These are phyloP conservation scores for Cryptoleucopteryx plumbea DNA, from an alignment of 2,113 vertebrate genomes.

Conservation along the genomic window DNA sequence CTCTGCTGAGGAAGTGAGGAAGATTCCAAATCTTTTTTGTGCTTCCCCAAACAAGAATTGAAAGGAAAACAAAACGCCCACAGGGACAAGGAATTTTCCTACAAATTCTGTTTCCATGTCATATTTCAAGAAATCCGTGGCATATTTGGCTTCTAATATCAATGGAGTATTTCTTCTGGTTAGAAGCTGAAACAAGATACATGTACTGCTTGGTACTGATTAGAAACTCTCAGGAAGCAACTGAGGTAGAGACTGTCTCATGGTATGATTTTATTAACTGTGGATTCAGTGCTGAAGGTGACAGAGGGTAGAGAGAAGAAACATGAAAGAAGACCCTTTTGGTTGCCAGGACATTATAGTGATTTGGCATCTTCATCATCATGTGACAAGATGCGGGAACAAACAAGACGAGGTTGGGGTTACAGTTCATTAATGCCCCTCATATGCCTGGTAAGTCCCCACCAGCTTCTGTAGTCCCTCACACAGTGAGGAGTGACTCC, in stretches of 20 bases:
- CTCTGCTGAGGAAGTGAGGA: not conserved
- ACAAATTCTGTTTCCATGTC: not conserved
- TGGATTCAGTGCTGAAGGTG: not conserved
- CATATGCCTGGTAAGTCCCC: not conserved
- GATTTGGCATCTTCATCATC: not conserved
- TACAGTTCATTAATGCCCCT: not conserved
- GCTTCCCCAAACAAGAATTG: not conserved
- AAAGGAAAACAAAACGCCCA: not conserved
- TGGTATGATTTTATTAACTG: not conserved
- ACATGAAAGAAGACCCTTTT: not conserved
- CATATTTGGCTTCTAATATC: not conserved
- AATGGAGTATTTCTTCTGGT: not conserved
- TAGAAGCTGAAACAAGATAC: not conserved
- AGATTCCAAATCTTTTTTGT: not conserved
- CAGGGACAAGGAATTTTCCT: not conserved
- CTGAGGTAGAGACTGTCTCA: not conserved
- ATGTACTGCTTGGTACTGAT: not conserved
- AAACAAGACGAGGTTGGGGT: not conserved
- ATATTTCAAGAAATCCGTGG: not conserved
- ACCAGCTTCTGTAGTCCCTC: not conserved
- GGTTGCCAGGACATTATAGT: not conserved
- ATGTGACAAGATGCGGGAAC: not conserved
- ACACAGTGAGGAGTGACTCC: not conserved
- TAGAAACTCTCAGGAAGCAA: not conserved
- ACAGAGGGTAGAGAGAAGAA: not conserved